These are phyloP conservation scores for Argyresthia goedartella DNA, from an alignment of 2,888 invertebrate genomes.

Conservation along the genomic window DNA sequence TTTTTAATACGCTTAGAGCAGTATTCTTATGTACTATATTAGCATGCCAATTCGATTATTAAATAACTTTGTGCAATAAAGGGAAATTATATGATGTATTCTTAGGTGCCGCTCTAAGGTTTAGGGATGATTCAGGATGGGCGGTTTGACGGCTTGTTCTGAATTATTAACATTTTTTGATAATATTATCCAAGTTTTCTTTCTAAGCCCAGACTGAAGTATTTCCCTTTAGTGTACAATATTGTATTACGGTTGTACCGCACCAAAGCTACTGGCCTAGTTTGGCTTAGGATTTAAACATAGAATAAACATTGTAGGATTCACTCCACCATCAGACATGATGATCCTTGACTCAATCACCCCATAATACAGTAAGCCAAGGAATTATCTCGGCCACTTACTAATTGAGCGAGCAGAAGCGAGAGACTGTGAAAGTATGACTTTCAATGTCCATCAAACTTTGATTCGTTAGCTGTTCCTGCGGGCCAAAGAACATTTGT, in stretches of 20 bases:
- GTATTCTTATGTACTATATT: constrained; percentile 21
- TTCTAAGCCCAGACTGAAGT: constrained; percentile 11
- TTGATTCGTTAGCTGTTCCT: no score
- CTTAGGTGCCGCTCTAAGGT: constrained; percentile 54
- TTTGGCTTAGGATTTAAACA: background rate
- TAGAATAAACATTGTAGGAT: background rate
- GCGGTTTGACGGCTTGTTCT: background rate
- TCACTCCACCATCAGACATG: background rate
- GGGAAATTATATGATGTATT: constrained; percentile 35
- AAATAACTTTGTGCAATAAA: constrained; percentile 56
- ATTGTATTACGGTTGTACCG: constrained; percentile 12
- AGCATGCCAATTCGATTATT: constrained; percentile 47
- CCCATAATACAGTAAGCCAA: no score
- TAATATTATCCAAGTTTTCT: constrained; percentile 11
- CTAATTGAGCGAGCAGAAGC: no score
- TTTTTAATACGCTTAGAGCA: constrained; percentile 55
- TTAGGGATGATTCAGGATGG: constrained; percentile 4
- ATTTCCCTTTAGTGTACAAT: constrained; percentile 72
- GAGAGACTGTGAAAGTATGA: no score
- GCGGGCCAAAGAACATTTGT: no score
- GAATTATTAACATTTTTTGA: background rate
- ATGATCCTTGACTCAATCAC: no score
- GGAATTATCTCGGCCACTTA: no score
- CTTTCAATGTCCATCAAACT: no score
- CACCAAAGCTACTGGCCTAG: background rate